Base-by-base conservation (phyloP, 2,888 invertebrate genomes). In the Nematopogon swammerdamellus region DNA sequence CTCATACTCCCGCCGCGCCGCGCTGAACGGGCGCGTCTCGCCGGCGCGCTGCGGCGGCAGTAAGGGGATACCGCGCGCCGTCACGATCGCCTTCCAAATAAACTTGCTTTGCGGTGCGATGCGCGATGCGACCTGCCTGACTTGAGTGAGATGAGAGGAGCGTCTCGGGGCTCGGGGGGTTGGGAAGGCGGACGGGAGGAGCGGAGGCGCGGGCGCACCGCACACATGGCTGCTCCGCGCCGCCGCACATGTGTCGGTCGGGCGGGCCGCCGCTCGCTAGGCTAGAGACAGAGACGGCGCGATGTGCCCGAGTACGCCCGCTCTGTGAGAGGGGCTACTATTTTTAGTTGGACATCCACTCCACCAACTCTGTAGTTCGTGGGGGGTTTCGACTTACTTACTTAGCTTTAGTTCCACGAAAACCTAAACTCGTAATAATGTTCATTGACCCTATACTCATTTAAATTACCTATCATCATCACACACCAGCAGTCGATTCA, bases 301-400 rank as follows among this genome's bases (percentile, higher is more conserved):
- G 57, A 58, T 57, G 57, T 52, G 53, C 56, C 53, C 59, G 58
- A 59, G 59, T 58, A 56, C 56, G 56, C 55, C 67, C 67, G 62
- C 72, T 65, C 73, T 75, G 76, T 77, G 74, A 75, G 79, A 76
- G 77, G 74, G 74, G 65, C 75, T 77, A 77, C 75, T 76, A 77
- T 75, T 79, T 76, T 76, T 75, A 60, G 64, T 61, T 67, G 70
- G 72, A 44, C 49, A 75, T 76, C 76, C 70, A 79, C 77, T 76
- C 76, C 70, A 79, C 77, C 76, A 75, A 25, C 5, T 14, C 11
- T 36, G 36, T 14, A 14, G 36, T 8, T 36, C 14, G 11, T 36
- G 36, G 8, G 36, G 36, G 36, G 36, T 8, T 36, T 36, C 36
- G n/a, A 3, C 14, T 36, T 36, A 3, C 14, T 36, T 36, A 36